Percentiles rank a stretch among this genome's conserved stretches.
phyloP scores from a whole-genome alignment of 2,797 vertebrate species.

The Microctenopoma steveboyesi region DNA sequence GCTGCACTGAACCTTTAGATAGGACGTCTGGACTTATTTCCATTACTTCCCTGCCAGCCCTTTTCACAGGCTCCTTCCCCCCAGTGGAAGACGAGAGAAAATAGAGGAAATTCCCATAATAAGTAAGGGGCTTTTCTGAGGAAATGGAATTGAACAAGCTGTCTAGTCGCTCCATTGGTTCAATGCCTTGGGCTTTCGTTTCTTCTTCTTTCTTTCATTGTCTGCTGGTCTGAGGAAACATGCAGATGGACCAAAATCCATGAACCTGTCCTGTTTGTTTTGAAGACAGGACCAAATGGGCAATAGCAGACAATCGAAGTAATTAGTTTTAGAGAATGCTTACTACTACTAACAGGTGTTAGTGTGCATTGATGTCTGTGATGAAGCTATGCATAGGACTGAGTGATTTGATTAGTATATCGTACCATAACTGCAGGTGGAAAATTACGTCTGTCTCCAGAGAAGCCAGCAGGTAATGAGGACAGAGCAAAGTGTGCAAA shows the following conservation, averaged over 20 bases:
- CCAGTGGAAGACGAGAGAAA: conserved; percentile 31
- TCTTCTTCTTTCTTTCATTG: background rate
- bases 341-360: background rate
- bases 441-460: background rate
- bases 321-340: background rate
- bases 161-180: conserved; percentile 49
- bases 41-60: conserved; percentile 25
- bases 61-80: conserved; percentile 25
- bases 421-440: background rate
- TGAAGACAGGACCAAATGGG: background rate
- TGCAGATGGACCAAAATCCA: conserved; percentile 18
- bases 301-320: background rate
- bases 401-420: background rate
- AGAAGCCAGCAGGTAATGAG: conserved; percentile 20
- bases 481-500: conserved; percentile 18
- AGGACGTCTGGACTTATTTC: conserved; percentile 35
- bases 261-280: conserved; percentile 9
- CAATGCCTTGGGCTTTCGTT: conserved; percentile 25
- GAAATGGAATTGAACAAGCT: conserved; percentile 68
- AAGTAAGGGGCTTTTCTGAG: conserved; percentile 60
- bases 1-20: conserved; percentile 27
- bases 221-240: conserved; percentile 32
- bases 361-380: background rate
- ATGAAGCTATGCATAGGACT: background rate
- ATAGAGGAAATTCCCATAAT: conserved; percentile 51